Evolutionary conservation across 2,888 invertebrate genomes (phyloP), one percentile per base, ranked within the genome.

Genomic region (Gymnoscelis rufifasciata): DNA sequence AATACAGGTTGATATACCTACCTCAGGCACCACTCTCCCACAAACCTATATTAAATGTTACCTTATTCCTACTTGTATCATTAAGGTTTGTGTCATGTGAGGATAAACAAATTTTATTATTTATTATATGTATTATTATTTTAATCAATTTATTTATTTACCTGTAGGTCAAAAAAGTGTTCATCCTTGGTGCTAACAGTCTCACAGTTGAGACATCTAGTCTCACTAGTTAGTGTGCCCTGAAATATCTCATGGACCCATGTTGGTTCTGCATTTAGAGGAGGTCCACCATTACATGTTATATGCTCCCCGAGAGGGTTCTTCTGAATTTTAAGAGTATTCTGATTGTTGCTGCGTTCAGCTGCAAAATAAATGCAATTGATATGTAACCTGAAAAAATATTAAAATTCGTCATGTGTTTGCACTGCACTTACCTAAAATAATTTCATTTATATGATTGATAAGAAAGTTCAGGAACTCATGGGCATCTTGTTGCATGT

Each of bases 231-330:
- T 54, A 99, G 91, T 42, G 99, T 99, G 57, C 99, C 99, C 52
- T 99, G 99, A 88, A 99, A 99, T 75, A 99, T 98, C 87, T 99
- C 99, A 77, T 99, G 99, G 51, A 99, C 98, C 99, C 99, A 99
- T 1, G 99, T 99, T 38, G 97, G 96, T 68, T 97, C 97, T 0
- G 94, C 87, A 77, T 50, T 82, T 62, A 93, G 76, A 0, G 82
- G 79, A 15, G 71, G 54, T 0, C 64, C 75, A 8, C 87, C 88
- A 46, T 86, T 86, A 56, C 86, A 84, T 1, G 78, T 77, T 24
- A 84, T 77, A 48, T 68, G 72, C 60, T 88, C 86, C 3, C 81
- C 80, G 1, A 73, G 63, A 4, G 79, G 70, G 47, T 81, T 81
- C 89, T 91, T 92, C 64, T 89, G 90, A 64, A 91, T 89, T 59